Evolutionary conservation across 2,888 invertebrate genomes (phyloP).

Genomic region (Ptychoptera contaminata): DNA sequence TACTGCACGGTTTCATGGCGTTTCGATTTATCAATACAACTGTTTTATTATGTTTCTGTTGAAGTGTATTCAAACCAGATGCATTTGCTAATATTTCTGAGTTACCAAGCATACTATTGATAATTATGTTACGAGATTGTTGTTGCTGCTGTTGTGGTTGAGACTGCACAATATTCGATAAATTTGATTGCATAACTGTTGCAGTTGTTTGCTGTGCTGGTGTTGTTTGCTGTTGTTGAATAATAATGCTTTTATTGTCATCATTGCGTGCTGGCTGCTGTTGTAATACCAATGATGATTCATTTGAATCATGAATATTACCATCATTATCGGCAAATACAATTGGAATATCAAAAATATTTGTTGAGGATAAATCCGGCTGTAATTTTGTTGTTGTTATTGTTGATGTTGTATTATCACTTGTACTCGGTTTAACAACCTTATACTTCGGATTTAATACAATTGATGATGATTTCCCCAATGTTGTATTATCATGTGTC

Average conservation of each 20-base stretch:
- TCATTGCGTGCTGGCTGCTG: background rate
- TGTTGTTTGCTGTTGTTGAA: slow-evolving; percentile 7
- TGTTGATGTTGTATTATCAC: no score
- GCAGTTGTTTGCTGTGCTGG: slow-evolving; percentile 8
- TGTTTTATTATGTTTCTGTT: slow-evolving; percentile 19
- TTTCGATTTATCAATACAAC: slow-evolving; percentile 28
- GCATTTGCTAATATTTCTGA: background rate
- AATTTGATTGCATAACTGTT: slow-evolving; percentile 8
- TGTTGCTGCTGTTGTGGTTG: slow-evolving; percentile 3
- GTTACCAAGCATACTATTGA: background rate
- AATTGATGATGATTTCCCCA: slow-evolving; percentile 11
- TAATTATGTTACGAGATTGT: background rate
- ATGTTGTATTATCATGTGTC: slow-evolving; percentile 3
- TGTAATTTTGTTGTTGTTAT: slow-evolving; percentile 10
- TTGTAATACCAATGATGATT: background rate
- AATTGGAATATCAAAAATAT: slow-evolving; percentile 48
- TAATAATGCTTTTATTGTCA: no score
- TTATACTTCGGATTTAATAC: slow-evolving; percentile 20
- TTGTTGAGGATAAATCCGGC: slow-evolving; percentile 34
- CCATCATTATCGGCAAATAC: slow-evolving; percentile 45
- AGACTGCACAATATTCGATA: slow-evolving; percentile 2
- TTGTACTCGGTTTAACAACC: slow-evolving; percentile 21
- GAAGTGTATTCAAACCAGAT: slow-evolving; percentile 1
- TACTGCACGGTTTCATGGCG: slow-evolving; percentile 24
- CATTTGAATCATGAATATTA: slow-evolving; percentile 15